Evolutionary conservation across 2,797 vertebrate species (phyloP), one percentile per base, ranked within the genome.

Genomic region (Paedocypris micromegethes): DNA sequence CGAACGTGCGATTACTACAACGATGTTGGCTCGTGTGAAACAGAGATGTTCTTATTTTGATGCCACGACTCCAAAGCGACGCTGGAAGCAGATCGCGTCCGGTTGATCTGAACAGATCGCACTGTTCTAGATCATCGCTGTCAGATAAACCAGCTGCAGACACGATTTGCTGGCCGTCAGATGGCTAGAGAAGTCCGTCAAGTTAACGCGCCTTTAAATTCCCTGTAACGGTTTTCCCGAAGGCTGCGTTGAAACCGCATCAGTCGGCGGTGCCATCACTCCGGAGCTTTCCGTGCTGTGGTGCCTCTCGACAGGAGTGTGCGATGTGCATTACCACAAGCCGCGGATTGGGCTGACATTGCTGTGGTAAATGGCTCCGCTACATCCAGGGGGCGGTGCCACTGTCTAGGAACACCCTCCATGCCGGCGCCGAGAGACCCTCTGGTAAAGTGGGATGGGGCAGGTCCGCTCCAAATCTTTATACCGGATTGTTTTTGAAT

Each of bases 351-450:
- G 83, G 79, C 75, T 71, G 75, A 77, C 76, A 81, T 83, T 76
- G 74, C 51, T 73, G 72, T 45, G 78, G 72, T 87, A 85, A 87
- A 84, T 75, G 81, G 80, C 80, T 83, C 79, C 76, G 80, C 83
- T 86, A 85, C 80, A 83, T 86, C 75, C 83, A 76, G 82, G 79
- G 83, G 86, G 88, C 87, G 88, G 87, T 81, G 68, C 84, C 65
- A 76, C 60, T 77, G 79, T 78, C 63, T 71, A 76, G 69, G 54
- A 79, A 77, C 68, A 78, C 70, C 84, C 79, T 78, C 69, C 80
- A 77, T 72, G 75, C 77, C 73, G 46, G 42, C 44, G 42, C 58
- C 57, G 62, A 60, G 50, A 69, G 43, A 23, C 23, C 23, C 23
- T 23, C 23, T 23, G 23, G 23, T 23, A 23, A 23, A 23, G 23